Percentiles rank a stretch among this genome's conserved stretches.
Evolutionary conservation across 2,797 vertebrate genomes (phyloP).

Genomic region (Myoxocephalus aenaeus): DNA sequence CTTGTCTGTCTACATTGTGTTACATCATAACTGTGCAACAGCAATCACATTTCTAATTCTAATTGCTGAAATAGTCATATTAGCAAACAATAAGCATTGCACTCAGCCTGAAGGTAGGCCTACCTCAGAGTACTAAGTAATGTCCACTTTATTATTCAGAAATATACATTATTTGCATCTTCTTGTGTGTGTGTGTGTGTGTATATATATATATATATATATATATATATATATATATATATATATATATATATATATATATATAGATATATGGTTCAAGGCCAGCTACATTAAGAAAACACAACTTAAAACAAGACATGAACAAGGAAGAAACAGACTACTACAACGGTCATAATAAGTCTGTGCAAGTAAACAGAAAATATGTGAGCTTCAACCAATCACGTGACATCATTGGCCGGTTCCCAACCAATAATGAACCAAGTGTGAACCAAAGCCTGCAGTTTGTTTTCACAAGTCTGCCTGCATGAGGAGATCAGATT

Average conservation of each 20-base stretch:
- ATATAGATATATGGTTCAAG: too few species aligned
- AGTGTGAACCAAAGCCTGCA: not conserved
- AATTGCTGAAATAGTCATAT: not conserved
- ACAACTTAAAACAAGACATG: not conserved
- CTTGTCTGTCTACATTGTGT: constrained; percentile 5
- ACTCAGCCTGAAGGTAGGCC: not conserved
- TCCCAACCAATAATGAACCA: not conserved
- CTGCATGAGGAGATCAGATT: not conserved
- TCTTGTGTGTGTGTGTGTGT: too few species aligned
- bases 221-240: too few species aligned
- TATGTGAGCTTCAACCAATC: not conserved
- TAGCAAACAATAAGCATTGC: not conserved
- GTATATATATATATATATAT: too few species aligned
- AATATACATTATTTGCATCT: not conserved
- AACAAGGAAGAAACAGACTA: not conserved
- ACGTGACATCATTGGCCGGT: not conserved
- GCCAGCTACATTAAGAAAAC: not conserved
- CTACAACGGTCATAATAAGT: not conserved
- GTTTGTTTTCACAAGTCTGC: constrained; percentile 13
- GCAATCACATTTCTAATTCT: not conserved
- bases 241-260: too few species aligned
- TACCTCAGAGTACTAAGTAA: not conserved
- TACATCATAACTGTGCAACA: constrained; percentile 24
- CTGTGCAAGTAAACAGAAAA: not conserved
- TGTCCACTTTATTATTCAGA: not conserved